These are phyloP conservation scores for Hypomecis atomaria DNA, from an alignment of 2,888 invertebrate genomes.

Conservation along the genomic window DNA sequence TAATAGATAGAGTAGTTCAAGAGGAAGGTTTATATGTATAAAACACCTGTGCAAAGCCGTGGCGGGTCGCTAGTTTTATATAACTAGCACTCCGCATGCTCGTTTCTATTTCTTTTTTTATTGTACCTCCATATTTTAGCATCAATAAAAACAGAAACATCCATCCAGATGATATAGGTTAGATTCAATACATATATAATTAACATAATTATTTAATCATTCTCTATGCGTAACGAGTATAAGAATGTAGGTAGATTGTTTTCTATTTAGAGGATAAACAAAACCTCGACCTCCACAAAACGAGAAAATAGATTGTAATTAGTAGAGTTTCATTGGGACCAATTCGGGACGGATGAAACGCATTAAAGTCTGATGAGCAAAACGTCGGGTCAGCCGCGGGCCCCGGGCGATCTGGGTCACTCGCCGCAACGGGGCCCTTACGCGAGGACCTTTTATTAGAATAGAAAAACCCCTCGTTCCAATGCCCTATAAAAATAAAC, in stretches of 20 bases:
- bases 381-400: slow-evolving; percentile 53
- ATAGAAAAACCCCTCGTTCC: slow-evolving; percentile 42
- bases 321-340: slow-evolving; percentile 56
- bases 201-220: too few relatives aligned
- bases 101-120: too few relatives aligned
- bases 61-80: too few relatives aligned
- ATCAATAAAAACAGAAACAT: too few relatives aligned
- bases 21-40: too few relatives aligned
- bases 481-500: slow-evolving; percentile 39
- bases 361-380: slow-evolving; percentile 66
- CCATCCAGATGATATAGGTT: too few relatives aligned
- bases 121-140: too few relatives aligned
- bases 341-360: slow-evolving; percentile 54
- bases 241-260: slow-evolving; percentile 1
- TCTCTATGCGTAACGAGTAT: neutral
- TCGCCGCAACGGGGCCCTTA: slow-evolving; percentile 51
- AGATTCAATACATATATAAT: too few relatives aligned
- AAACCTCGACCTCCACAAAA: slow-evolving; percentile 40
- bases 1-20: too few relatives aligned
- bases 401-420: slow-evolving; percentile 55
- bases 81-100: too few relatives aligned
- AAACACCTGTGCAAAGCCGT: too few relatives aligned
- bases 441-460: slow-evolving; percentile 49
- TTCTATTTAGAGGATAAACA: slow-evolving; percentile 29
- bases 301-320: slow-evolving; percentile 64